Base-by-base conservation (phyloP, 2,113 vertebrate genomes). In the Lamprologus tigripictilis region DNA sequence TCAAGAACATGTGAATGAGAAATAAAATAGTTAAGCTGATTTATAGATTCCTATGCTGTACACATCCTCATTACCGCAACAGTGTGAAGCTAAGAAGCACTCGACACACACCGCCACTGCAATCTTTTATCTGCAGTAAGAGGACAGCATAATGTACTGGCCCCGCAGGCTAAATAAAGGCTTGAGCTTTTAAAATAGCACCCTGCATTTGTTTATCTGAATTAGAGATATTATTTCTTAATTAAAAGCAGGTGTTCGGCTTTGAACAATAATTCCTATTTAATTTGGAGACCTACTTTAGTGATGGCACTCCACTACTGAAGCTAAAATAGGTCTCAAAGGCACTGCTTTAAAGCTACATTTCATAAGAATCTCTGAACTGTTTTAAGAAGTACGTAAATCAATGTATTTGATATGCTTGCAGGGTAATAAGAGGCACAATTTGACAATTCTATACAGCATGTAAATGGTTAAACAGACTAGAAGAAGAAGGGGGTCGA, bases 261-360 rank as follows among this genome's bases (percentile, higher is more conserved):
- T 90, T 88, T 76, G 17, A 86, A 86, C 28, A 51, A 55, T 91
- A 86, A 92, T 90, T 85, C 86, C 78, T 9, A 6, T 83, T 92
- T 79, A 85, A 90, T 90, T 53, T 86, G 33, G 10, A 40, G 53
- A 63, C 26, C 71, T 90, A 45, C 71, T 89, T 85, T 42, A 54
- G 82, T 37, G 71, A 88, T 3, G 31, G 53, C 51, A 85, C 55
- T 55, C 47, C 55, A 85, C n/a, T 21, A 35, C 14, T 83, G 58
- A 87, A 23, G 49, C 21, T 47, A 78, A 66, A 66, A 21, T 66
- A 37, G 61, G 61, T 66, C 31, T 26, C n/a, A 51, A 37, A 86
- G 57, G 58, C 17, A 49, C 26, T 68, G 54, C 49, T 89, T 47
- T 80, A 33, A 86, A 79, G 61, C 23, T 31, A 17, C 17, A 63